Base-by-base conservation (phyloP, 2,888 invertebrate genomes). In the Pocota personata region DNA sequence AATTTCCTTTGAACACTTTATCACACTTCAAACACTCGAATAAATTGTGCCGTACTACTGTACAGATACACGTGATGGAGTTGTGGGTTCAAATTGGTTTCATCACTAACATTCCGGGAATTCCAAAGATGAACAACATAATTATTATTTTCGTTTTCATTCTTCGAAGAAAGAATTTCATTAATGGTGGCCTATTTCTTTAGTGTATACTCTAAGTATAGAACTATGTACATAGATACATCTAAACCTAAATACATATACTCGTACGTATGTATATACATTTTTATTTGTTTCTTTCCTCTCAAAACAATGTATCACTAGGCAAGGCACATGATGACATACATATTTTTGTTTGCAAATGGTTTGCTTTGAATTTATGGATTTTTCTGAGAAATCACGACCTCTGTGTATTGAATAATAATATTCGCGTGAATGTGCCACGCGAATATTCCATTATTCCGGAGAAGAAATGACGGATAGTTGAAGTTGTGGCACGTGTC, bases 41-140 rank as follows among this genome's bases (percentile, higher is more conserved):
- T 10, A 37, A 62, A 27, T n/a, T 48, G 19, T 58, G 19, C 37
- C 50, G n/a, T 60, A 50, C 12, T 7, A 14, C 32, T 37, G 27
- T 24, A 14, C 27, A 48, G 24, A 75, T 37, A 37, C 37, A 64
- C 24, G 37, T 16, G 37, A 37, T 27, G 50, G 48, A 6, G 32
- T 46, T 19, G 52, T 46, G 64, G 46, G 43, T 66, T 46, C 57
- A 55, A 75, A 75, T 75, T 66, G 46, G 57, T 57, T 66, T 46
- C 64, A 48, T 75, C 35, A 55, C 64, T 5, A 24, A 55, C 55
- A 32, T 64, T 46, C 43, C 30, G 7, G 14, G n/a, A 21, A 55
- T 55, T 75, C 55, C 64, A 55, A 50, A 40, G 40, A 64, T 57
- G 35, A 57, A 57, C 52, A 32, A 55, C 75, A 48, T 66, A 64